Evolutionary conservation across 2,888 invertebrate species (phyloP), one percentile per base, ranked within the genome.

Genomic region (Flexamia atlantica): DNA sequence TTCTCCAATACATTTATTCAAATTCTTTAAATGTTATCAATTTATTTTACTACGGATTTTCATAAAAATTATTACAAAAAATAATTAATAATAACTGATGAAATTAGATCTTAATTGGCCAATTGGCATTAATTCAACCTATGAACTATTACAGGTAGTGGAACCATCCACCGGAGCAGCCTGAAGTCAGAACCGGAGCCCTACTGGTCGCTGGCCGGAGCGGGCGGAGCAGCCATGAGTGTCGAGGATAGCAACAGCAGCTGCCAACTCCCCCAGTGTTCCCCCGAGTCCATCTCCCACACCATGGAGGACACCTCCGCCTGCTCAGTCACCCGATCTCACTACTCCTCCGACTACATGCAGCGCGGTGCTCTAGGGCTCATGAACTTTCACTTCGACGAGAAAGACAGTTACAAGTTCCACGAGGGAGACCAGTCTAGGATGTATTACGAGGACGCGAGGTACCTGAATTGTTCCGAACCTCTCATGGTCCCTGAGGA

Each of bases 111-210:
- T n/a, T n/a, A n/a, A n/a, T n/a, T n/a, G n/a, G n/a, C n/a, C n/a
- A n/a, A n/a, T n/a, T n/a, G n/a, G n/a, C n/a, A n/a, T n/a, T n/a
- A n/a, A n/a, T n/a, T n/a, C n/a, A n/a, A n/a, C n/a, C n/a, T n/a
- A n/a, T n/a, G n/a, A n/a, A n/a, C n/a, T n/a, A n/a, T n/a, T n/a
- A n/a, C n/a, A n/a, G n/a, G n/a, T n/a, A 94, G 93, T 85, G 95
- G 95, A 1, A 95, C 94, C 79, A 95, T 93, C 53, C 93, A 93
- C 87, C 91, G 92, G 87, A 92, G 92, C 86, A 87, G 87, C 28
- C 89, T 93, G 0, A 92, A 94, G 87, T 91, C 92, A 50, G 92
- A 94, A 64, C 88, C 82, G 14, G 84, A 84, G 42, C 74, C 74
- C 4, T 84, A 82, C 82, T 84, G 84, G 84, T 68, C 80, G 68